Evolutionary conservation across 2,797 vertebrate species (phyloP).

Genomic region (Natrix natrix): DNA sequence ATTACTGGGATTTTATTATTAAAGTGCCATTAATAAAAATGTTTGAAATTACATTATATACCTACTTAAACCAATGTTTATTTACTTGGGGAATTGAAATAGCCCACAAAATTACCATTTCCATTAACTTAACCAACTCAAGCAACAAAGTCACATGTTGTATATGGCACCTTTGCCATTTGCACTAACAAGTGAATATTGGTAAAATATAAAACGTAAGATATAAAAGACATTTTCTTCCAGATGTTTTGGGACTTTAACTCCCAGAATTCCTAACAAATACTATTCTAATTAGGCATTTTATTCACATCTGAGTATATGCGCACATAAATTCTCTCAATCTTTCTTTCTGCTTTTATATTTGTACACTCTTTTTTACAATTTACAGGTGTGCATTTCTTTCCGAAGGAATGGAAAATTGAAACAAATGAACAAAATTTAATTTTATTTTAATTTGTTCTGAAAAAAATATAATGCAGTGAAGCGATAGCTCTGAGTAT

Average conservation of each 20-base stretch:
- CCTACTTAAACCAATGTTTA: not conserved
- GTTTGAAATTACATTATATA: not conserved
- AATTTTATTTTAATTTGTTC: not conserved
- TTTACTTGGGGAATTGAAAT: not conserved
- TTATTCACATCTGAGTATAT: not conserved
- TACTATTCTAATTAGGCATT: not conserved
- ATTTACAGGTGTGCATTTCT: not conserved
- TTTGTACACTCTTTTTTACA: not conserved
- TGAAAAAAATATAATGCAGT: not conserved
- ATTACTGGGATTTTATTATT: not conserved
- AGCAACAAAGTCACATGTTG: not conserved
- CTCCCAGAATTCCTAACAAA: not conserved
- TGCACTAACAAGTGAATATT: not conserved
- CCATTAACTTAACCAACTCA: not conserved
- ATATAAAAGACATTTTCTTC: not conserved
- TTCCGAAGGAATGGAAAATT: not conserved
- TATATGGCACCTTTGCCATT: not conserved
- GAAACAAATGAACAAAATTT: not conserved
- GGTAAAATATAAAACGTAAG: not conserved
- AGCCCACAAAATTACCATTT: not conserved
- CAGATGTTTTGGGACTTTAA: not conserved
- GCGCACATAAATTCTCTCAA: not conserved
- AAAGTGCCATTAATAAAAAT: not conserved
- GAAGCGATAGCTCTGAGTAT: not conserved
- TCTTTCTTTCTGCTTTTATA: not conserved